Conservation (phyloP, 1,140 invertebrate species). For the Drosophila bocki region DNA sequence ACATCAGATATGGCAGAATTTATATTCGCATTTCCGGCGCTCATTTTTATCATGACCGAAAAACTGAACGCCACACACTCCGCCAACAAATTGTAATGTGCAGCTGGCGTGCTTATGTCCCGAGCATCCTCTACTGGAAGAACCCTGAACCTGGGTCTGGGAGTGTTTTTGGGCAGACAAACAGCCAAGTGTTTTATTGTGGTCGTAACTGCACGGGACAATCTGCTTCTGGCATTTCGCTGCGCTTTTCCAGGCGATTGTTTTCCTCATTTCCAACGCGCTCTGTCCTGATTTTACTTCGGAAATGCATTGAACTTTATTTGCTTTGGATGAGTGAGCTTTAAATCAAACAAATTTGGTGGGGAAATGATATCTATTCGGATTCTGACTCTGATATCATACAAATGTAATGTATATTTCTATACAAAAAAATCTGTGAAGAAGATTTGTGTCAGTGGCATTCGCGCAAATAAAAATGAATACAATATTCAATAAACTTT, state of each 20-base stretch:
- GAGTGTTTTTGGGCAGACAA: conserved; percentile 20
- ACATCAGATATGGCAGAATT: conserved; percentile 81
- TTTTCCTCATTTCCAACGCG: conserved; percentile 44
- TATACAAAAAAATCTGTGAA: too few relatives aligned
- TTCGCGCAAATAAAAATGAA: too few relatives aligned
- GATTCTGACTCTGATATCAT: neutral
- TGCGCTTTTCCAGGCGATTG: conserved; percentile 58
- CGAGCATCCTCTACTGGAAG: conserved; percentile 11
- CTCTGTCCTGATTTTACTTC: conserved; percentile 44
- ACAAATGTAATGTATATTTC: too few relatives aligned
- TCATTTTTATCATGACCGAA: conserved; percentile 78
- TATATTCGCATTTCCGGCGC: conserved; percentile 83
- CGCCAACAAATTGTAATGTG: conserved; percentile 74
- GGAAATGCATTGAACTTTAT: conserved; percentile 42
- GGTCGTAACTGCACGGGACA: conserved; percentile 41
- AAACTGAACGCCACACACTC: conserved; percentile 35
- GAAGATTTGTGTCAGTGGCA: too few relatives aligned
- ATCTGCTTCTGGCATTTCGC: conserved; percentile 50
- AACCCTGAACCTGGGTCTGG: neutral
- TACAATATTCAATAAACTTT: too few relatives aligned
- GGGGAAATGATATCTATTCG: neutral
- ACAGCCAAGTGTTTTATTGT: conserved; percentile 69
- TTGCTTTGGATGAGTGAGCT: conserved; percentile 13
- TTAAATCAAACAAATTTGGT: conserved; percentile 1
- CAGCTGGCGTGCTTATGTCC: conserved; percentile 66